Conservation (phyloP, 2,797 vertebrate species). For the Pangasius mekongensis region DNA sequence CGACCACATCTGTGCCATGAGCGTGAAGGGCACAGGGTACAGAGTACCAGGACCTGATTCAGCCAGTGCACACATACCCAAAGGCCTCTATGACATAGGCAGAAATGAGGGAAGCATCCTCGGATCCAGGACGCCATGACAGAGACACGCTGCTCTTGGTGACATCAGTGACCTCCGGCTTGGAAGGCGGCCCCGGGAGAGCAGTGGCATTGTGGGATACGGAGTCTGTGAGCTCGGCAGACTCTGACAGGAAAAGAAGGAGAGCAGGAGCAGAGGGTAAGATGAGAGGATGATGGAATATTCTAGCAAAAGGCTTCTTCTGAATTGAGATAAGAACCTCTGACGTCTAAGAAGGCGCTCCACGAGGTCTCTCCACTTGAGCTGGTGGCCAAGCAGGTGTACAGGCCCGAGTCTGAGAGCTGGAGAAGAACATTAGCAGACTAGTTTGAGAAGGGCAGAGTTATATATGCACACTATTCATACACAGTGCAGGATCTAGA, state of each 20-base stretch:
- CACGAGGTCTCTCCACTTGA: slow-evolving; percentile 97
- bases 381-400: slow-evolving; percentile 96
- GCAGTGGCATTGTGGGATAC: slow-evolving; percentile 86
- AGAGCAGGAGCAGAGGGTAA: slow-evolving; percentile 33
- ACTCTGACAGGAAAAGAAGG: slow-evolving; percentile 73
- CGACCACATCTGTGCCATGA: slow-evolving; percentile 65
- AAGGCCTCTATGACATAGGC: slow-evolving; percentile 93
- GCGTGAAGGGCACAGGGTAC: slow-evolving; percentile 68
- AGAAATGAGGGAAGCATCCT: slow-evolving; percentile 76
- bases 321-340: slow-evolving; percentile 76
- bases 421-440: slow-evolving; percentile 63
- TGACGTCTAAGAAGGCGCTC: slow-evolving; percentile 94
- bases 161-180: slow-evolving; percentile 97
- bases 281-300: neutral
- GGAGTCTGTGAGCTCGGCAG: slow-evolving; percentile 84
- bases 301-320: neutral
- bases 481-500: neutral
- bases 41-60: slow-evolving; percentile 53
- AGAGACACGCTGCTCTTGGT: slow-evolving; percentile 96
- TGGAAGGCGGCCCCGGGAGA: slow-evolving; percentile 94
- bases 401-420: slow-evolving; percentile 94
- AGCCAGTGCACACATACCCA: slow-evolving; percentile 82
- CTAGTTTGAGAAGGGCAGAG: neutral
- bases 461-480: neutral
- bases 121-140: slow-evolving; percentile 89